A percentile compares a stretch with the other conserved stretches of the same genome.
Evolutionary conservation across 2,888 invertebrate species (phyloP).

Genomic region (Drosophila eohydei): DNA sequence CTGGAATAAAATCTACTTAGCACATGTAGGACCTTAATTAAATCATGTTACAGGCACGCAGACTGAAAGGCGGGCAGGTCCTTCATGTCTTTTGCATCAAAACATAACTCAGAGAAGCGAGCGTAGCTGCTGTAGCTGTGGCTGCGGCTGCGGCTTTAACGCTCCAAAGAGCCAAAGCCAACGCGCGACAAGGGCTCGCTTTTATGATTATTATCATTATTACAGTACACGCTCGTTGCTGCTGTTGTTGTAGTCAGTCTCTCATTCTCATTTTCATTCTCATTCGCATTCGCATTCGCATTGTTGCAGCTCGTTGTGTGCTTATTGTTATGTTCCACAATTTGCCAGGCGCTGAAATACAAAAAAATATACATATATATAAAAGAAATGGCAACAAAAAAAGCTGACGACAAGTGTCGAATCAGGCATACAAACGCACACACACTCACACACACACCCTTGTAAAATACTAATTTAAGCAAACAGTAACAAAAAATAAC

Average conservation of each 20-base stretch:
- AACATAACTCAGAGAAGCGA: conserved; percentile 52
- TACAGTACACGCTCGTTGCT: conserved; percentile 40
- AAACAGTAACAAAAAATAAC: conserved; percentile 8
- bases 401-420: conserved; percentile 39
- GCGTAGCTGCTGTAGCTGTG: background rate
- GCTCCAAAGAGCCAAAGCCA: conserved; percentile 37
- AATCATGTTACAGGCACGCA: conserved; percentile 62
- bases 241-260: conserved; percentile 27
- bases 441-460: conserved; percentile 2
- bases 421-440: conserved; percentile 17
- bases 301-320: conserved; percentile 52
- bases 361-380: conserved; percentile 13
- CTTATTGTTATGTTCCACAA: conserved; percentile 66
- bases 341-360: conserved; percentile 47
- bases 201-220: conserved; percentile 76
- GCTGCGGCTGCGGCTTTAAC: conserved; percentile 49
- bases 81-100: conserved; percentile 49
- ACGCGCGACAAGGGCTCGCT: conserved; percentile 55
- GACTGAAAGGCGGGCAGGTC: conserved; percentile 15
- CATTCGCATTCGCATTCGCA: conserved; percentile 11
- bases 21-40: conserved; percentile 78
- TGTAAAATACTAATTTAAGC: conserved; percentile 40
- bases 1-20: conserved; percentile 76
- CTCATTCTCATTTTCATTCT: conserved; percentile 17
- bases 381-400: conserved; percentile 18